These are phyloP conservation scores for Isaurus tuberculatus DNA, from an alignment of 92 coral and sea anemone genomes.

Conservation along the genomic window DNA sequence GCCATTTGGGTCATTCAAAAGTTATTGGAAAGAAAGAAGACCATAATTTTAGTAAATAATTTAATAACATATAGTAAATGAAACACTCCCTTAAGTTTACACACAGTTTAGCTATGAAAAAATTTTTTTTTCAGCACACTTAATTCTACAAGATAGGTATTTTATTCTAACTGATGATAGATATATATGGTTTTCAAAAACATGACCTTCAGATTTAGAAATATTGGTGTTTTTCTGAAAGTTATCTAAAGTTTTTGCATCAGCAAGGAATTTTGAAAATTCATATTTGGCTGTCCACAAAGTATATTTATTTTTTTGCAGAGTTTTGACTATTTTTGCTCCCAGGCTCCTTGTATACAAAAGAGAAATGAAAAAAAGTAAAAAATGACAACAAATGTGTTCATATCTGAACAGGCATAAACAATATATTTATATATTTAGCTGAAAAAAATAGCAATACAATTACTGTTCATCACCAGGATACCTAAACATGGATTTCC, in stretches of 20 bases:
- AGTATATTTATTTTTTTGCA: slow-evolving; percentile 21
- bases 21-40: slow-evolving; percentile 28
- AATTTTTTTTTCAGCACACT: slow-evolving; percentile 16
- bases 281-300: slow-evolving; percentile 20
- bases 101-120: slow-evolving; percentile 33
- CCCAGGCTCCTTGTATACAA: slow-evolving; percentile 23
- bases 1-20: slow-evolving; percentile 20
- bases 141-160: slow-evolving; percentile 35
- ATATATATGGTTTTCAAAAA: slow-evolving; percentile 33
- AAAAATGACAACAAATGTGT: slow-evolving; percentile 7
- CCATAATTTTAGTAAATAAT: slow-evolving; percentile 11
- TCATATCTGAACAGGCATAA: slow-evolving; percentile 22
- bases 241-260: slow-evolving; percentile 32
- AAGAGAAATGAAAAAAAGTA: background rate
- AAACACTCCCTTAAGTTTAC: slow-evolving; percentile 28
- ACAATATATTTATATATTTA: background rate
- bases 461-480: slow-evolving; percentile 11
- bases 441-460: slow-evolving; percentile 12
- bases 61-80: slow-evolving; percentile 21
- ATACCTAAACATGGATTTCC: slow-evolving; percentile 9
- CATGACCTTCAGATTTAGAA: slow-evolving; percentile 27
- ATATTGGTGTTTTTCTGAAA: slow-evolving; percentile 33
- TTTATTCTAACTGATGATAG: slow-evolving; percentile 41
- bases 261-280: slow-evolving; percentile 29
- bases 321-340: slow-evolving; percentile 8